Conservation (phyloP, 1,140 invertebrate species). For the Brachionus calyciflorus region DNA sequence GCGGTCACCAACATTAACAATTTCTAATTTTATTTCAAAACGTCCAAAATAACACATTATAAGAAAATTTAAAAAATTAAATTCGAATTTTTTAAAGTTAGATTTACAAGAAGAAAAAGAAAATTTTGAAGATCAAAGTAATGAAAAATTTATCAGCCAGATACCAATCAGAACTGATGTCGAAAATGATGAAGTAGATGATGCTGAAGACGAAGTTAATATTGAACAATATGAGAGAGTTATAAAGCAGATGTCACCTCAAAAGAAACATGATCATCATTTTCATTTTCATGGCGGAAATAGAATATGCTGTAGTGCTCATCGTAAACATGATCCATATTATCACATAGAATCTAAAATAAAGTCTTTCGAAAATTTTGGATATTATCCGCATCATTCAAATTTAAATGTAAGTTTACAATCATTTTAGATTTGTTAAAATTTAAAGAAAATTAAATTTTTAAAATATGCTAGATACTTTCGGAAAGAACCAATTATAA, state of each 20-base stretch:
- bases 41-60: too few relatives aligned
- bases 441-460: too few relatives aligned
- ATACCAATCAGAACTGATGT: neutral
- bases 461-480: too few relatives aligned
- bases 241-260: neutral
- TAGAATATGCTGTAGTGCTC: conserved; percentile 37
- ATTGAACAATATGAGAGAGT: conserved; percentile 15
- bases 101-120: neutral
- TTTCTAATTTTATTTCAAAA: too few relatives aligned
- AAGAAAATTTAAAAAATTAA: neutral
- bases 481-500: neutral
- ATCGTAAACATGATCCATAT: conserved; percentile 39
- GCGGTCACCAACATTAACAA: too few relatives aligned
- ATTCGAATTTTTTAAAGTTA: neutral
- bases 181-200: conserved; percentile 7
- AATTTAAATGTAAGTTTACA: conserved; percentile 5
- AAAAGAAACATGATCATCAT: conserved; percentile 13
- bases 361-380: conserved; percentile 40
- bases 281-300: conserved; percentile 22
- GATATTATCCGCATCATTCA: neutral
- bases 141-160: conserved; percentile 9
- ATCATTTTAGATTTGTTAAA: too few relatives aligned
- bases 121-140: conserved; percentile 23
- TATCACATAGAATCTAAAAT: conserved; percentile 31
- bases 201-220: conserved; percentile 23